phyloP scores from a whole-genome alignment of 2,797 vertebrate species.

The Cryptoprocta ferox region DNA sequence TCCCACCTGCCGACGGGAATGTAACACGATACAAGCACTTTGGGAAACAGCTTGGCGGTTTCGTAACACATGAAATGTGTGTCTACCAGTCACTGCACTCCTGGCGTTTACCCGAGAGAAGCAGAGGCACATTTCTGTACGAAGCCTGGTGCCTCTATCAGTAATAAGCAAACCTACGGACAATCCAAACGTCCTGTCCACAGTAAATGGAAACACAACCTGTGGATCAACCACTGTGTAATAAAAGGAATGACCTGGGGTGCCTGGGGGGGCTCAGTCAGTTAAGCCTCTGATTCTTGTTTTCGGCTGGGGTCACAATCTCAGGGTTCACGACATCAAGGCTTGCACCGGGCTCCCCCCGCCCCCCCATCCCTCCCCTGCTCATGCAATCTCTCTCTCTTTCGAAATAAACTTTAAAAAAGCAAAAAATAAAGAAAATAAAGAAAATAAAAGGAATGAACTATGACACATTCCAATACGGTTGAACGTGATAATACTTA shows the following conservation, averaged over 20 bases:
- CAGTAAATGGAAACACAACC: background rate
- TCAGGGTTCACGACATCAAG: no score
- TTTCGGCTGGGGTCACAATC: no score
- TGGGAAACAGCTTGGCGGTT: background rate
- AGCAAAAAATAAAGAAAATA: no score
- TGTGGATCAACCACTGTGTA: background rate
- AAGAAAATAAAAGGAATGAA: background rate
- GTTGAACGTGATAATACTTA: fast-evolving
- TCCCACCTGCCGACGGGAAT: fast-evolving
- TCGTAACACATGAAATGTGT: fast-evolving
- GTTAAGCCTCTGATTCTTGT: no score
- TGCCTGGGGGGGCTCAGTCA: no score
- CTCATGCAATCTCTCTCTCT: no score
- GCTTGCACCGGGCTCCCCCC: no score
- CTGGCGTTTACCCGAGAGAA: background rate
- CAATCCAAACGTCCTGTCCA: background rate
- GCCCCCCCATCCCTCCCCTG: no score
- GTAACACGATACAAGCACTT: fast-evolving
- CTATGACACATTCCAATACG: fast-evolving
- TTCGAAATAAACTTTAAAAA: no score
- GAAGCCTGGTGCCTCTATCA: background rate
- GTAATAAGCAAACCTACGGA: background rate
- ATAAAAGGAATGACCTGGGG: background rate
- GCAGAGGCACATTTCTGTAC: background rate
- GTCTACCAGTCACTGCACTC: fast-evolving